Evolutionary conservation across 2,888 invertebrate genomes (phyloP).

Genomic region (Pachydiplax longipennis): DNA sequence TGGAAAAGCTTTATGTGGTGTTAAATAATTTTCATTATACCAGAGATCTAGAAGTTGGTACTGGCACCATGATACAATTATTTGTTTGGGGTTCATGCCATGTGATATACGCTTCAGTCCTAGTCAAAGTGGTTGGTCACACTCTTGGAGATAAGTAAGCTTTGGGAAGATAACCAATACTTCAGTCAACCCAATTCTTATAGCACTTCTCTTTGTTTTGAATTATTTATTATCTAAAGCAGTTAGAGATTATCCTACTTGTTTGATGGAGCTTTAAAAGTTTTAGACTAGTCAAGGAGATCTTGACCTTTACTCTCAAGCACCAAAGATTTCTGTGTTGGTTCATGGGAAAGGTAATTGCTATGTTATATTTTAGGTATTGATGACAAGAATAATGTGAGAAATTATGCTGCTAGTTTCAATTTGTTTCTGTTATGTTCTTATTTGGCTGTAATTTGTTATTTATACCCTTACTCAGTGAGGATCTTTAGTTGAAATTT

Average conservation of each 20-base stretch:
- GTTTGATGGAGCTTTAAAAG: conserved; percentile 3
- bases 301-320: background rate
- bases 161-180: background rate
- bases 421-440: conserved; percentile 19
- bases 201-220: conserved; percentile 13
- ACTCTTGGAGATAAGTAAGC: background rate
- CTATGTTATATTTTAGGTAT: background rate
- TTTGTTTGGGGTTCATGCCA: background rate
- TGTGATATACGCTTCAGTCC: conserved; percentile 17
- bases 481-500: background rate
- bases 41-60: background rate
- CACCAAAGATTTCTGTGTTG: conserved; percentile 18
- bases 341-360: conserved; percentile 2
- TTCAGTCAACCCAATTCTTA: conserved; percentile 7
- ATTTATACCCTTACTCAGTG: background rate
- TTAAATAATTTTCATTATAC: background rate
- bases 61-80: background rate
- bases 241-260: background rate
- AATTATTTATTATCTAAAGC: conserved; percentile 7
- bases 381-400: background rate
- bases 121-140: conserved; percentile 31
- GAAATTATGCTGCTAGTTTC: conserved; percentile 11
- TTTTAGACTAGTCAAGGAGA: conserved; percentile 29
- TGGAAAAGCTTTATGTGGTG: conserved; percentile 17
- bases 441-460: background rate